Conservation (phyloP, 2,888 invertebrate species). For the Cacoxenus indagator region DNA sequence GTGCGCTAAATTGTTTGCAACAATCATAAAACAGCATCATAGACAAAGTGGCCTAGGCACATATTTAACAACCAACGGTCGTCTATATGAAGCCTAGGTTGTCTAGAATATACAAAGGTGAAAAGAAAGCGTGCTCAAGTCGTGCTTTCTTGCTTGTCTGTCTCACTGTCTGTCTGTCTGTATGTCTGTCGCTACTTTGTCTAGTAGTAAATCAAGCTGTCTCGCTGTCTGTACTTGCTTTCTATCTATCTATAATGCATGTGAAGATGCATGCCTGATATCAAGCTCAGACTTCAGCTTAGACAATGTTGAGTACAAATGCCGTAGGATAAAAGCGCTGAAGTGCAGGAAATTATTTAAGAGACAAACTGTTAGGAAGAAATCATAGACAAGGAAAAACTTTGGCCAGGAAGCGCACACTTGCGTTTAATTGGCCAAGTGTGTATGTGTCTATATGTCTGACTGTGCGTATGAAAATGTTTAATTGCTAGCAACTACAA, state of each 20-base stretch:
- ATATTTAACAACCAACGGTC: background rate
- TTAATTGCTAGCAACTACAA: too few relatives aligned
- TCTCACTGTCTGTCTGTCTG: too few relatives aligned
- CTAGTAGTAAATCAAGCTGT: background rate
- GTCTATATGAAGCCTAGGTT: constrained; percentile 1
- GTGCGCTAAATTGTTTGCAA: constrained; percentile 14
- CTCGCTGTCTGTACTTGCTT: background rate
- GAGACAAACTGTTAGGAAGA: background rate
- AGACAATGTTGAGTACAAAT: background rate
- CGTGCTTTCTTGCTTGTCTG: background rate
- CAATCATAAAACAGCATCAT: background rate
- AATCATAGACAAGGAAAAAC: background rate
- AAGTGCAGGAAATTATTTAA: background rate
- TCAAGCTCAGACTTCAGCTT: background rate
- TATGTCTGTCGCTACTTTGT: too few relatives aligned
- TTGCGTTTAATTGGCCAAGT: constrained; percentile 1
- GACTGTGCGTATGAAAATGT: too few relatives aligned
- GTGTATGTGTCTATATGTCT: too few relatives aligned
- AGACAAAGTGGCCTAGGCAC: constrained; percentile 4
- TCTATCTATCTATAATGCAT: too few relatives aligned
- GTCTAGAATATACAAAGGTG: background rate
- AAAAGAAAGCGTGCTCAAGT: constrained; percentile 3
- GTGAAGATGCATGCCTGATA: background rate
- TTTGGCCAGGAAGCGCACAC: background rate
- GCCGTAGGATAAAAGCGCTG: background rate